Conservation (phyloP, 2,797 vertebrate species). For the Anniella stebbinsi region DNA sequence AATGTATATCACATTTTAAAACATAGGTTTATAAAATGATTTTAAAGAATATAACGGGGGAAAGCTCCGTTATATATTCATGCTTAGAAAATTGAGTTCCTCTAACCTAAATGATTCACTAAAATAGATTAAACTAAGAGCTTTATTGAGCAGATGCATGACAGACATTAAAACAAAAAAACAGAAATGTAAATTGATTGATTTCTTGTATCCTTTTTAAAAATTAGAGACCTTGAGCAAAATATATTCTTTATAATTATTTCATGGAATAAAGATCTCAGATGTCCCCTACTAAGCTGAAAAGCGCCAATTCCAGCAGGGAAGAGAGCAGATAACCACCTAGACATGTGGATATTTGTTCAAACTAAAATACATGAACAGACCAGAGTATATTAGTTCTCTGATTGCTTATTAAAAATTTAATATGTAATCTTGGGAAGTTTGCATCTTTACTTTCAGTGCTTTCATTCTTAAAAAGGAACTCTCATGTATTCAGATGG, state of each 20-base stretch:
- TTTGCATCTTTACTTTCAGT: slow-evolving; percentile 59
- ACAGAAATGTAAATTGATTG: slow-evolving; percentile 66
- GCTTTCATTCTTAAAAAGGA: slow-evolving; percentile 58
- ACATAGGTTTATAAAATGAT: slow-evolving; percentile 29
- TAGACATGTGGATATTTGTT: slow-evolving; percentile 78
- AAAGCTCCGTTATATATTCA: slow-evolving; percentile 22
- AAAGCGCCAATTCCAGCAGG: slow-evolving; percentile 71
- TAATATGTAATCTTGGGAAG: slow-evolving; percentile 69
- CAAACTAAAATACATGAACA: slow-evolving; percentile 73
- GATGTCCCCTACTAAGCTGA: slow-evolving; percentile 75
- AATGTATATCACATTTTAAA: slow-evolving; percentile 23
- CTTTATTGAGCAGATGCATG: slow-evolving; percentile 70
- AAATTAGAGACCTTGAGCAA: slow-evolving; percentile 70
- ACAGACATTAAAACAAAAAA: slow-evolving; percentile 64
- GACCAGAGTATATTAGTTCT: slow-evolving; percentile 74
- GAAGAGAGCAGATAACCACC: slow-evolving; percentile 64
- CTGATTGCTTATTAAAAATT: slow-evolving; percentile 69
- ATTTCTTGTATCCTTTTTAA: slow-evolving; percentile 70
- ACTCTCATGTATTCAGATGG: slow-evolving; percentile 53
- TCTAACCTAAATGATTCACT: slow-evolving; percentile 53
- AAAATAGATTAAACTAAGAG: slow-evolving; percentile 52
- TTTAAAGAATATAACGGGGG: slow-evolving; percentile 32
- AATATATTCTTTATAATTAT: slow-evolving; percentile 76
- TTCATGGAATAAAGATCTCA: slow-evolving; percentile 72
- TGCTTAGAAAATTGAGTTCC: slow-evolving; percentile 62